Conservation (phyloP, 2,113 vertebrate genomes). For the Phocoena sinus region DNA sequence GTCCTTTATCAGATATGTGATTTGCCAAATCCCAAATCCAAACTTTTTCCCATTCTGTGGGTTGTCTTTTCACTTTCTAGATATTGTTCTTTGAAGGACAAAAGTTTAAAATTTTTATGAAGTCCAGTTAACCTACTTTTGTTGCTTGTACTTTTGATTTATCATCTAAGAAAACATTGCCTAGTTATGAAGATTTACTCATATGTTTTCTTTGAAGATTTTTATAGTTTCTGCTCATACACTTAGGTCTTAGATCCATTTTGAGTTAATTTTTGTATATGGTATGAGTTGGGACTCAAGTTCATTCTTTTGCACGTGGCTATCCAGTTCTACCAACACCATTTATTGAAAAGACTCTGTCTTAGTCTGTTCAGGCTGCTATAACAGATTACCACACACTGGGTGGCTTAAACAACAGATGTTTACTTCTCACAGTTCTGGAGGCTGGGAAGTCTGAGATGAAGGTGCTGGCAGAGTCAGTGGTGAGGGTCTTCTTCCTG, state of each 20-base stretch:
- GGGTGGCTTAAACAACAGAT: neutral
- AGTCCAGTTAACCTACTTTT: neutral
- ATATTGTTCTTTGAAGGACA: neutral
- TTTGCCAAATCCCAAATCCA: neutral
- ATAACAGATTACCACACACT: neutral
- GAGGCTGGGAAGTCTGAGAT: neutral
- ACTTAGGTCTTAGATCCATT: neutral
- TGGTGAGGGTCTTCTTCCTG: neutral
- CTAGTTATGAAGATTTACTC: neutral
- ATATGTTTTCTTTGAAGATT: too few species aligned
- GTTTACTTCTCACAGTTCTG: neutral
- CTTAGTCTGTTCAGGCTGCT: neutral
- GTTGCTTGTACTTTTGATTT: neutral
- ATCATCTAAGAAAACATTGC: neutral
- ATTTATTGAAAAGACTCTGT: neutral
- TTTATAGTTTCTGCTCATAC: too few species aligned
- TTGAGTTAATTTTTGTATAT: neutral
- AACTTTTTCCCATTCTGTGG: neutral
- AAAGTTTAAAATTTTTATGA: neutral
- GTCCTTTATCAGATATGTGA: neutral
- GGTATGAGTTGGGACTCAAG: neutral
- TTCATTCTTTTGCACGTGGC: neutral
- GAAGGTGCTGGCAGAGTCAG: neutral
- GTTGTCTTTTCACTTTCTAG: conserved; percentile 12
- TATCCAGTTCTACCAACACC: neutral